These are phyloP conservation scores for Vombatus ursinus DNA, from an alignment of 2,113 vertebrate species.

Conservation along the genomic window DNA sequence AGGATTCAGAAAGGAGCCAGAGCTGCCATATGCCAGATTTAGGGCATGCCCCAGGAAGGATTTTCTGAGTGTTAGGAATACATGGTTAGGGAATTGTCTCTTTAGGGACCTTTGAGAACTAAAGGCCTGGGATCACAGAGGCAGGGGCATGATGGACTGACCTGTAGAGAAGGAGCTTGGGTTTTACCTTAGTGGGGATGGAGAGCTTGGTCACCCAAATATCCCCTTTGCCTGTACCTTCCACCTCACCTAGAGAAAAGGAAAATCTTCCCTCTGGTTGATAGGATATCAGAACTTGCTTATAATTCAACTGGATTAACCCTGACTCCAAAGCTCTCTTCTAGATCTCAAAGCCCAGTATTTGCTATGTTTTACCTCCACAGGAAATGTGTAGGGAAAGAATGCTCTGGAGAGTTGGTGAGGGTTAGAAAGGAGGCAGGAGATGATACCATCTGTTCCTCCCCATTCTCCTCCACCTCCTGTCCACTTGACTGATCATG, in stretches of 20 bases:
- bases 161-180: not conserved
- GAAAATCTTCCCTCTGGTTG: not conserved
- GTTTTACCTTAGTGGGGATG: not conserved
- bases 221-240: not conserved
- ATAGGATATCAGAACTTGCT: not conserved
- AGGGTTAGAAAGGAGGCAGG: not conserved
- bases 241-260: not conserved
- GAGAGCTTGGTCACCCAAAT: not conserved
- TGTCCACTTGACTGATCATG: conserved; percentile 2
- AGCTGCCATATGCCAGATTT: not conserved
- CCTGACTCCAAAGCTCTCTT: not conserved
- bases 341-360: not conserved
- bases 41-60: not conserved
- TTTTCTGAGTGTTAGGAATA: not conserved
- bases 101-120: not conserved
- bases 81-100: not conserved
- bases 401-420: conserved; percentile 1
- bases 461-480: not conserved
- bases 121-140: not conserved
- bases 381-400: not conserved
- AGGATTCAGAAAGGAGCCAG: not conserved
- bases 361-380: not conserved
- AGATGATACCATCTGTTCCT: conserved; percentile 68
- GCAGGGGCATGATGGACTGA: not conserved
- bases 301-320: not conserved